Conservation (phyloP, 2,797 vertebrate genomes). For the Ceyx erithaca region DNA sequence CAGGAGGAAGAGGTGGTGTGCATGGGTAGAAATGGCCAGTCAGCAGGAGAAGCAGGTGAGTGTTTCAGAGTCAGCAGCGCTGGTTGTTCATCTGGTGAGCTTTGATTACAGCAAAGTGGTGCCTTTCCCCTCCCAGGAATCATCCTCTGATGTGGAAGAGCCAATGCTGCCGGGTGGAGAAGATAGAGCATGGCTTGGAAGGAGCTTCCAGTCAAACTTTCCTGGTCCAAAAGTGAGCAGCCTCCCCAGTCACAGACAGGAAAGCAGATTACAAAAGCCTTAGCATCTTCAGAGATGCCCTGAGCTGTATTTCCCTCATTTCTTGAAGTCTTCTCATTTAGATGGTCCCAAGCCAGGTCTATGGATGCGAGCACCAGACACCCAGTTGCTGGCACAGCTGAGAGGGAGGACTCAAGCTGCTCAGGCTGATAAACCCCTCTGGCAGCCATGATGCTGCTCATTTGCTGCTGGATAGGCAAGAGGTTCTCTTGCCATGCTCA, state of each 20-base stretch:
- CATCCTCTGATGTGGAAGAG: accelerated
- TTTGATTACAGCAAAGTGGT: neutral
- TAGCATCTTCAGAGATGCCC: neutral
- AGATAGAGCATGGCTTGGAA: neutral
- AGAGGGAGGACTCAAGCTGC: neutral
- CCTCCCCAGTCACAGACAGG: neutral
- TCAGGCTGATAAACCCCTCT: neutral
- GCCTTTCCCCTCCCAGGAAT: neutral
- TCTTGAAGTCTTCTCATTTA: neutral
- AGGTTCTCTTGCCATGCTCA: neutral
- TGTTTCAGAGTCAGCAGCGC: neutral
- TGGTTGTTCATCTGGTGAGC: neutral
- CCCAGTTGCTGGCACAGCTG: neutral
- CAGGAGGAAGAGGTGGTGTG: neutral
- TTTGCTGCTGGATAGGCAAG: neutral
- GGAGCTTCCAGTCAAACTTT: neutral
- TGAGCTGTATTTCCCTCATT: neutral
- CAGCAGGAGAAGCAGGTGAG: neutral
- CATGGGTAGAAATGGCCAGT: neutral
- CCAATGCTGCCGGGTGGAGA: neutral
- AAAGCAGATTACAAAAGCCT: neutral
- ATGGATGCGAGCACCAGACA: neutral
- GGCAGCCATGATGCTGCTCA: neutral
- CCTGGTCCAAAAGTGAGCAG: neutral
- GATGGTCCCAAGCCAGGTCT: neutral